A percentile compares a stretch with the other conserved stretches of the same genome.
Evolutionary conservation across 2,113 vertebrate species (phyloP).

Genomic region (Hypanus sabinus): DNA sequence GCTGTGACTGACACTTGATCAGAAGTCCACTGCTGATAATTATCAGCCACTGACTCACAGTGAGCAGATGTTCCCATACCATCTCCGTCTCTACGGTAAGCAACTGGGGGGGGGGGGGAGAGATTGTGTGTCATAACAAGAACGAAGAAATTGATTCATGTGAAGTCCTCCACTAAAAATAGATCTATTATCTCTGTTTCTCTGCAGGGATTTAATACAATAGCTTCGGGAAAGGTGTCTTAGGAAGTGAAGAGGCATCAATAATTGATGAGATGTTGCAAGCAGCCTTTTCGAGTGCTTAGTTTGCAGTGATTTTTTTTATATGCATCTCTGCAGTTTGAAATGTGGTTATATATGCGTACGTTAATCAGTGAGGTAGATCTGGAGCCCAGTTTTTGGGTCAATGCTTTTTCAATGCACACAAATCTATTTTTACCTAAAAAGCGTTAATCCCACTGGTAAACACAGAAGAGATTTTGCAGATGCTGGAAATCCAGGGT

Average conservation of each 20-base stretch:
- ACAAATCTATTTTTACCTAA: neutral
- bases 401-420: neutral
- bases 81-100: neutral
- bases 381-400: neutral
- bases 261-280: neutral
- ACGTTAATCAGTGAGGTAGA: neutral
- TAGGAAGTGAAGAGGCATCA: neutral
- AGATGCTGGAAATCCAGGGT: too few relatives aligned
- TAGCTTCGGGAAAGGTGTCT: neutral
- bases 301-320: neutral
- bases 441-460: neutral
- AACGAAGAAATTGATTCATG: slow-evolving; percentile 20
- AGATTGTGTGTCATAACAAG: slow-evolving; percentile 12
- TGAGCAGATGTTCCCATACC: slow-evolving; percentile 16
- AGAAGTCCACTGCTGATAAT: slow-evolving; percentile 45
- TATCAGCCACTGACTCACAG: slow-evolving; percentile 41
- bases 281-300: neutral
- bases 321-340: neutral
- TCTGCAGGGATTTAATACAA: neutral
- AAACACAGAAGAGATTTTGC: too few relatives aligned
- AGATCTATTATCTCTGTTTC: neutral
- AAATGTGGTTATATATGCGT: neutral
- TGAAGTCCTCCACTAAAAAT: slow-evolving; percentile 19
- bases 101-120: neutral
- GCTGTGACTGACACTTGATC: slow-evolving; percentile 44